A percentile compares a stretch with the other conserved stretches of the same genome.
Evolutionary conservation across 2,888 invertebrate genomes (phyloP).

Genomic region (Pterostichus niger): DNA sequence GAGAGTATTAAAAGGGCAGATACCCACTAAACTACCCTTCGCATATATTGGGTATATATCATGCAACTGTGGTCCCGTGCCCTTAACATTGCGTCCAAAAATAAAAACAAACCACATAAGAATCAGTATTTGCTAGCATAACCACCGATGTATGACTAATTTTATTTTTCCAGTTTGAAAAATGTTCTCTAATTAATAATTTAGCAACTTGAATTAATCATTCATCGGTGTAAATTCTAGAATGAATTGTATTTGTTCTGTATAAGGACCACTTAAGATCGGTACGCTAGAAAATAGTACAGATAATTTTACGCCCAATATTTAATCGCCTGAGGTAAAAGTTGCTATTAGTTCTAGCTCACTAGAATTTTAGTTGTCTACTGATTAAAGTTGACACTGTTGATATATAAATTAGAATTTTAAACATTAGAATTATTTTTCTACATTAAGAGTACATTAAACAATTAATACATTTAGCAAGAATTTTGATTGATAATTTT

Average conservation of each 20-base stretch:
- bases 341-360: conserved; percentile 42
- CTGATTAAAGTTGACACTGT: neutral
- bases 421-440: conserved; percentile 3
- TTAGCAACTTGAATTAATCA: too few relatives aligned
- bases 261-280: conserved; percentile 32
- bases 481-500: conserved; percentile 40
- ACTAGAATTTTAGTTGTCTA: conserved; percentile 11
- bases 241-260: neutral
- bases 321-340: conserved; percentile 39
- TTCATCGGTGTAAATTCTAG: neutral
- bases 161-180: too few relatives aligned
- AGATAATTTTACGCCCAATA: conserved; percentile 29
- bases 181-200: too few relatives aligned
- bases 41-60: conserved; percentile 10
- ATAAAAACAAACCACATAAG: neutral
- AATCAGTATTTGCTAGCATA: too few relatives aligned
- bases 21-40: conserved; percentile 6
- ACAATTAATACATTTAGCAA: conserved; percentile 50
- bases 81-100: conserved; percentile 8
- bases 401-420: neutral
- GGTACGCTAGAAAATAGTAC: neutral
- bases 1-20: conserved; percentile 1
- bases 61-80: conserved; percentile 48
- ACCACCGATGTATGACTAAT: too few relatives aligned
- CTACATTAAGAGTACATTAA: conserved; percentile 51